Evolutionary conservation across 2,113 vertebrate species (phyloP).

Genomic region (Patagioenas fasciata): DNA sequence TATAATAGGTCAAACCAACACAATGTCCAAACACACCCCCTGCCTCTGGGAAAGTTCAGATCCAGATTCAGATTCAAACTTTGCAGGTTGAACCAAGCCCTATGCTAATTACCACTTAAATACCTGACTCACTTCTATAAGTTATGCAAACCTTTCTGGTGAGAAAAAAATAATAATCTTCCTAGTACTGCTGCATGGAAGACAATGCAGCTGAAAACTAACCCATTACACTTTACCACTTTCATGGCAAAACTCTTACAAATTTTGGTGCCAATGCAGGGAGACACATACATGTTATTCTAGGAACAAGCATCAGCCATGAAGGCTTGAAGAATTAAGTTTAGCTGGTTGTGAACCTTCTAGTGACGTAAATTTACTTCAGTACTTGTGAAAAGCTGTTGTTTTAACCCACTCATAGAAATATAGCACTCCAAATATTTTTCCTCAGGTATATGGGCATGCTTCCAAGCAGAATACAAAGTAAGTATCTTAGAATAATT

Average conservation of each 20-base stretch:
- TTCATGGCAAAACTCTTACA: rapidly evolving
- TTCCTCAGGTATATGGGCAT: background rate
- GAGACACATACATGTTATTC: background rate
- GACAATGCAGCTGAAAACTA: background rate
- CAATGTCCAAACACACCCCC: background rate
- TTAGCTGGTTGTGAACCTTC: background rate
- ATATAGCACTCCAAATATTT: background rate
- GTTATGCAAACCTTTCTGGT: background rate
- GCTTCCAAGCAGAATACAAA: background rate
- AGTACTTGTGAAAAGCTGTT: background rate
- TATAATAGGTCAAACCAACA: constrained; percentile 2
- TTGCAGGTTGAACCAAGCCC: constrained; percentile 29
- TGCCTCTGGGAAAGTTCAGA: constrained; percentile 42
- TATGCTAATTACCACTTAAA: background rate
- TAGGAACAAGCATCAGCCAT: background rate
- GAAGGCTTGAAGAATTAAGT: background rate
- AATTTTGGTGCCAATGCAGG: background rate
- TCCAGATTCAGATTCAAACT: constrained; percentile 39
- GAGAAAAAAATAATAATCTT: background rate
- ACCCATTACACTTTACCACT: background rate
- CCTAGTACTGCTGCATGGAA: background rate
- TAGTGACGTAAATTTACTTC: background rate
- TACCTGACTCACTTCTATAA: background rate
- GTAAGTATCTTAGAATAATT: background rate
- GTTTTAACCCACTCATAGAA: background rate